A percentile compares a stretch with the other conserved stretches of the same genome.
These are phyloP conservation scores for Leptopilina boulardi DNA, from an alignment of 1,140 invertebrate genomes.

Conservation along the genomic window DNA sequence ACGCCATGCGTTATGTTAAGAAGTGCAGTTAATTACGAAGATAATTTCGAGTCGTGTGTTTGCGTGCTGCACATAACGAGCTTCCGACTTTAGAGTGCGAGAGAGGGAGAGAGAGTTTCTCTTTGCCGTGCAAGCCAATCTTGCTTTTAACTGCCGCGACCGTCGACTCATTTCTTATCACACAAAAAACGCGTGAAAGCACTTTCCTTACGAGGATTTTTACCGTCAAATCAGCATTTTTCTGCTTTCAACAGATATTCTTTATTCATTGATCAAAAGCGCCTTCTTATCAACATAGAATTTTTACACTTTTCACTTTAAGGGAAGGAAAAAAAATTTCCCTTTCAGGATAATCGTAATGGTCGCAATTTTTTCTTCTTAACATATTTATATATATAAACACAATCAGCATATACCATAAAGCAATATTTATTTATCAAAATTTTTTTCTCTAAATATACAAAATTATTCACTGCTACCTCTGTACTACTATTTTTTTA, in stretches of 20 bases:
- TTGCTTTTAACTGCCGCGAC: conserved; percentile 55
- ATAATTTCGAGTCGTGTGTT: conserved; percentile 75
- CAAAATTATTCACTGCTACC: too few species aligned
- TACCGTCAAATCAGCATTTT: conserved; percentile 25
- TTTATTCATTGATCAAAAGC: not conserved
- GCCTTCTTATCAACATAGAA: not conserved
- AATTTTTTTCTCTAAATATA: too few species aligned
- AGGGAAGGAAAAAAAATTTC: not conserved
- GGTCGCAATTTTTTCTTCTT: not conserved
- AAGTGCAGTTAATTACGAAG: conserved; percentile 77
- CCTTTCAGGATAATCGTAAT: not conserved
- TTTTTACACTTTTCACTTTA: conserved; percentile 10
- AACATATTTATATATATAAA: not conserved
- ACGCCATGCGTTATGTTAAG: conserved; percentile 76
- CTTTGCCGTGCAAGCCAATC: conserved; percentile 68
- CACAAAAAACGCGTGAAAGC: conserved; percentile 41
- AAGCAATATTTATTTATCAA: too few species aligned
- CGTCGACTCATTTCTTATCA: conserved; percentile 46
- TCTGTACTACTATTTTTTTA: too few species aligned
- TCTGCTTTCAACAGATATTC: not conserved
- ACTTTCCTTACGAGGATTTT: conserved; percentile 22
- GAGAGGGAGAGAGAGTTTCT: too few species aligned
- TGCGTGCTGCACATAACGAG: conserved; percentile 75
- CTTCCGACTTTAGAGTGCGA: conserved; percentile 73
- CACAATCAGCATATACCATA: too few species aligned